These are phyloP conservation scores for Alca torda DNA, from an alignment of 2,797 vertebrate genomes.

Conservation along the genomic window DNA sequence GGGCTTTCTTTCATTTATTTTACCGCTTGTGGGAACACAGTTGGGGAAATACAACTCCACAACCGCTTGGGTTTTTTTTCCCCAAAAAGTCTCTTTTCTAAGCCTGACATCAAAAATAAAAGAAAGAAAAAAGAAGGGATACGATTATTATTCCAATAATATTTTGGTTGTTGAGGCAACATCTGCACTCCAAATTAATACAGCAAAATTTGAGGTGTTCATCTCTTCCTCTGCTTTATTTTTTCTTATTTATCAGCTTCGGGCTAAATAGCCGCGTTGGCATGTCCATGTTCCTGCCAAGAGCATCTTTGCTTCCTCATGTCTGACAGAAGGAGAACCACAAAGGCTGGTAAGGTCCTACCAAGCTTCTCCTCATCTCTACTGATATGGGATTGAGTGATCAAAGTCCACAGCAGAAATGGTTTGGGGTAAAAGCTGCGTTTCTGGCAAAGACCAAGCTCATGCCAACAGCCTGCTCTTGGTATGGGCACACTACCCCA, in stretches of 20 bases:
- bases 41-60: not conserved
- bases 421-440: not conserved
- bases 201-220: not conserved
- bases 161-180: not conserved
- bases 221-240: not conserved
- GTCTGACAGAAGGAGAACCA: not conserved
- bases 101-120: not conserved
- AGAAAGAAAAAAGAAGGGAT: not conserved
- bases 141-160: not conserved
- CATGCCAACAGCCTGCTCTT: not conserved
- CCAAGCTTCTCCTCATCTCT: not conserved
- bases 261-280: not conserved
- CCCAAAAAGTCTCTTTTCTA: not conserved
- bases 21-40: not conserved
- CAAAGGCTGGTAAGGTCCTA: not conserved
- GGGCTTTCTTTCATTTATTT: not conserved
- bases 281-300: not conserved
- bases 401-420: not conserved
- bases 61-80: not conserved
- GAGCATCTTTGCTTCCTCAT: not conserved
- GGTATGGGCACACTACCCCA: not conserved
- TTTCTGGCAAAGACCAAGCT: not conserved
- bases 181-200: not conserved
- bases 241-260: not conserved
- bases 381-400: rapidly evolving